A percentile compares a stretch with the other conserved stretches of the same genome.
phyloP scores from a whole-genome alignment of 2,113 vertebrate species.

The Melozone crissalis region DNA sequence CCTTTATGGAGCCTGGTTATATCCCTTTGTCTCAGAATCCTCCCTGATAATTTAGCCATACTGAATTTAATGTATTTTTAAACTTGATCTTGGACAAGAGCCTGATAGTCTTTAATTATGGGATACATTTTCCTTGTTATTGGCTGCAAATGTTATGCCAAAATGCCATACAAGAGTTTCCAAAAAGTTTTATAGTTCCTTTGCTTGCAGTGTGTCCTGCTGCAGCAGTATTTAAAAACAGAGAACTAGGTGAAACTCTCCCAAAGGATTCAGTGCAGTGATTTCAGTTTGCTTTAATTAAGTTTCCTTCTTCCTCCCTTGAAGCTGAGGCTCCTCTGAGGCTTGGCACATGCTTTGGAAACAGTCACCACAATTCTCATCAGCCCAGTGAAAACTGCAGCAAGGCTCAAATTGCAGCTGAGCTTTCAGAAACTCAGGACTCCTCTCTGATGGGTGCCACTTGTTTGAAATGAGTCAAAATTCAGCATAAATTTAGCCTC shows the following conservation, averaged over 20 bases:
- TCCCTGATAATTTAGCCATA: neutral
- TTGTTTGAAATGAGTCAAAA: neutral
- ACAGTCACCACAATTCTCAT: neutral
- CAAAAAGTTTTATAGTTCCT: neutral
- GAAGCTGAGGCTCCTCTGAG: neutral
- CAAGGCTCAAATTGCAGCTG: neutral
- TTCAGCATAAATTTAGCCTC: neutral
- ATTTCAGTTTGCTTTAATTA: constrained; percentile 23
- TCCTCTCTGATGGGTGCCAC: rapidly evolving
- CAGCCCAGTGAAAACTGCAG: neutral
- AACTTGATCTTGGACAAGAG: neutral
- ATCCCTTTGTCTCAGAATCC: neutral
- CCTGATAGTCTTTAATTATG: neutral
- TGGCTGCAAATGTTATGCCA: neutral
- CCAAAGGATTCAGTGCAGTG: neutral
- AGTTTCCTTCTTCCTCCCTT: neutral
- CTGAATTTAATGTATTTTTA: neutral
- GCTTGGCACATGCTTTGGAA: neutral
- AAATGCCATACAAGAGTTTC: neutral
- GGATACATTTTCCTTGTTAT: neutral
- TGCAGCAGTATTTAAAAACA: neutral
- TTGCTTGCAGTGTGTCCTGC: neutral
- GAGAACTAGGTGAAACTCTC: neutral
- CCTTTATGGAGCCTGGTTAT: neutral
- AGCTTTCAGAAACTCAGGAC: neutral